These are phyloP conservation scores for Ahaetulla prasina DNA, from an alignment of 2,113 vertebrate genomes.

Conservation along the genomic window DNA sequence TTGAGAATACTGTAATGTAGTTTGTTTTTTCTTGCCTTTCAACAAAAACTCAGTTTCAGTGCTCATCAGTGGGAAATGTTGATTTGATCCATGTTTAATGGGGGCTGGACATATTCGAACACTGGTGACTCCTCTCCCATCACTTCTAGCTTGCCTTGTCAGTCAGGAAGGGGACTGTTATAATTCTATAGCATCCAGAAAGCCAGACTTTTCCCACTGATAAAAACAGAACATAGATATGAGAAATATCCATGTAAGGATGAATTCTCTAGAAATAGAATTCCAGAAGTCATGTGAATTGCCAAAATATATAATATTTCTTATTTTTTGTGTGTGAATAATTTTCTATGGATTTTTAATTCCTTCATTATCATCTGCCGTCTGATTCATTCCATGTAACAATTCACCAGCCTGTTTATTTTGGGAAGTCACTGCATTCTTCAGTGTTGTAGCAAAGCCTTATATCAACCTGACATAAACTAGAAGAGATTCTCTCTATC, in stretches of 20 bases:
- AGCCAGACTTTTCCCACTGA: neutral
- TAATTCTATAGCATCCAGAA: neutral
- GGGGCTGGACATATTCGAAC: neutral
- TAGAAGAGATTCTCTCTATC: neutral
- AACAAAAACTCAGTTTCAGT: neutral
- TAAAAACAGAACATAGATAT: neutral
- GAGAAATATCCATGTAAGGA: neutral
- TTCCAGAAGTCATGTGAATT: neutral
- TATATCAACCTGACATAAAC: neutral
- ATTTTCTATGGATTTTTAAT: neutral
- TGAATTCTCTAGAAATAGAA: neutral
- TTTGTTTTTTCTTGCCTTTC: neutral
- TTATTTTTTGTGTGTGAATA: neutral
- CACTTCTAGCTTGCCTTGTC: neutral
- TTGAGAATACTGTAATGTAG: neutral
- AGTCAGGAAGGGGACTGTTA: neutral
- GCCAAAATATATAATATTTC: neutral
- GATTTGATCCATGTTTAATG: neutral
- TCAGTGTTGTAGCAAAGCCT: neutral
- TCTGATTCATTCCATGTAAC: neutral
- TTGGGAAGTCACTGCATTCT: neutral
- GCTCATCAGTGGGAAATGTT: neutral
- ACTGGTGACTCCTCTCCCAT: neutral
- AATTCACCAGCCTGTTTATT: neutral
- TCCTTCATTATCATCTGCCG: neutral